These are phyloP conservation scores for Ammodytes marinus DNA, from an alignment of 2,113 vertebrate species.

Conservation along the genomic window DNA sequence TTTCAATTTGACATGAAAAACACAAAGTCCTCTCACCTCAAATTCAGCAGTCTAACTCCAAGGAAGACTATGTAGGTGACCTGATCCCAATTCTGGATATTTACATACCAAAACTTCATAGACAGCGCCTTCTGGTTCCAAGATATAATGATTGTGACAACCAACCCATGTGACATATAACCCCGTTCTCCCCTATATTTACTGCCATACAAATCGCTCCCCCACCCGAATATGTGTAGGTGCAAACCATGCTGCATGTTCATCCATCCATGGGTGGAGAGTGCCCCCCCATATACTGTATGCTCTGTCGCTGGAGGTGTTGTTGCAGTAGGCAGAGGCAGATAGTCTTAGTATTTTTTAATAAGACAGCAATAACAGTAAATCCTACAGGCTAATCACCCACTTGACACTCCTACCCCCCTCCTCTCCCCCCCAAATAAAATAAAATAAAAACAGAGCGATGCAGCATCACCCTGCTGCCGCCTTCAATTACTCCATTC, in stretches of 20 bases:
- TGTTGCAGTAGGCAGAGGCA: conserved; percentile 37
- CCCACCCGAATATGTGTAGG: background rate
- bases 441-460: conserved; percentile 49
- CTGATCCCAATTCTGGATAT: no score
- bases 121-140: no score
- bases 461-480: conserved; percentile 74
- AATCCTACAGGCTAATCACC: conserved; percentile 84
- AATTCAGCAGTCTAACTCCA: no score
- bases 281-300: background rate
- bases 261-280: conserved; percentile 35
- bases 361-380: conserved; percentile 84
- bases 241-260: conserved; percentile 23
- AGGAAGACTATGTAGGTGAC: no score
- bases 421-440: conserved; percentile 42
- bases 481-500: conserved; percentile 81
- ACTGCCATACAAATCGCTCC: no score
- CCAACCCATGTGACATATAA: no score
- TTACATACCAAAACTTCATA: no score
- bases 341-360: conserved; percentile 76
- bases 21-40: no score
- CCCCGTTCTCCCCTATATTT: no score
- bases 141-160: no score
- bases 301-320: conserved; percentile 41
- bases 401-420: conserved; percentile 68
- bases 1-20: no score